Percentiles rank a stretch among this genome's conserved stretches.
Evolutionary conservation across 2,888 invertebrate genomes (phyloP).

Genomic region (Sarcophaga caerulescens): DNA sequence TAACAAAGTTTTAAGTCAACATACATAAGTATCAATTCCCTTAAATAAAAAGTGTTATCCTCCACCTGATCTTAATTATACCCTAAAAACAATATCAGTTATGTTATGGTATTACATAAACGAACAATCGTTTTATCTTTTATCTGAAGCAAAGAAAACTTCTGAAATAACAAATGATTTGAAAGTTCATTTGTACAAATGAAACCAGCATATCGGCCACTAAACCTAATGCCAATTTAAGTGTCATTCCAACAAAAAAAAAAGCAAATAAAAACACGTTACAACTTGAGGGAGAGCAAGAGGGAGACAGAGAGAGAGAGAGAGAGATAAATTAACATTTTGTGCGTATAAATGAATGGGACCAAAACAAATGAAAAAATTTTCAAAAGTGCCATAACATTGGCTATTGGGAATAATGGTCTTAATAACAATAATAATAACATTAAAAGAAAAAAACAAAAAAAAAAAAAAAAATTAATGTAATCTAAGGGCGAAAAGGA

Average conservation of each 20-base stretch:
- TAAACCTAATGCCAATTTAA: conserved; percentile 45
- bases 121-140: background rate
- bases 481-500: background rate
- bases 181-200: conserved; percentile 16
- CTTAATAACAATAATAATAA: conserved; percentile 32
- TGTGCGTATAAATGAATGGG: conserved; percentile 20
- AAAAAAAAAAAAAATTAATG: conserved; percentile 37
- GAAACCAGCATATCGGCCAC: conserved; percentile 12
- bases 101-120: background rate
- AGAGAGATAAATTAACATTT: conserved; percentile 25
- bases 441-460: background rate
- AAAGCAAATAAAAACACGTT: background rate
- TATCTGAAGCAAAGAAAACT: background rate
- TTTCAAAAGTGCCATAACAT: conserved; percentile 11
- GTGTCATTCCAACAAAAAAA: conserved; percentile 12
- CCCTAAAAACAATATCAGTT: background rate
- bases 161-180: conserved; percentile 50
- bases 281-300: too few species aligned
- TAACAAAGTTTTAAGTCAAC: too few species aligned
- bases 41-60: background rate
- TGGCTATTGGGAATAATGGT: conserved; percentile 51
- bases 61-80: background rate
- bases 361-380: conserved; percentile 1
- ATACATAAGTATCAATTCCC: too few species aligned
- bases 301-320: too few species aligned